These are phyloP conservation scores for Crypturellus undulatus DNA, from an alignment of 2,113 vertebrate species.

Conservation along the genomic window DNA sequence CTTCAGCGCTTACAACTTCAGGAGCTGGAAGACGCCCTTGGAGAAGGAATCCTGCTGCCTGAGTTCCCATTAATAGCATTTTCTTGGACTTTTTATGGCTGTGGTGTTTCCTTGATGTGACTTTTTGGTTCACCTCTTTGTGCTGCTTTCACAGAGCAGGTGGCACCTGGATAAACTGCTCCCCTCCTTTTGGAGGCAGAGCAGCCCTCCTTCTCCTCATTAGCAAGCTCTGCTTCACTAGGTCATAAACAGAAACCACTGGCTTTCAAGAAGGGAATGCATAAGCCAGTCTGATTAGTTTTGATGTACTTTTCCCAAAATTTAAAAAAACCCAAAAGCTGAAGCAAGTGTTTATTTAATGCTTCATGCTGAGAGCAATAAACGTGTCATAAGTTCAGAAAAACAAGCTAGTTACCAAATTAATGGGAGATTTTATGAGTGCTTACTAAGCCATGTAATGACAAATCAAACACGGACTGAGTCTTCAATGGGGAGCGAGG, in stretches of 20 bases:
- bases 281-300: not conserved
- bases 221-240: not conserved
- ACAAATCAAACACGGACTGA: not conserved
- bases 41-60: not conserved
- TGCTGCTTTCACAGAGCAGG: not conserved
- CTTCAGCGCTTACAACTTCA: not conserved
- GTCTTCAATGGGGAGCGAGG: not conserved
- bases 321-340: not conserved
- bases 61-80: not conserved
- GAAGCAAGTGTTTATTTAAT: not conserved
- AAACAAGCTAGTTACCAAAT: constrained; percentile 1
- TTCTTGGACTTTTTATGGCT: not conserved
- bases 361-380: not conserved
- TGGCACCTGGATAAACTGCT: not conserved
- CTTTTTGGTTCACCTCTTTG: not conserved
- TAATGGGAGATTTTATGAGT: not conserved
- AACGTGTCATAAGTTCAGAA: not conserved
- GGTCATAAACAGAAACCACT: not conserved
- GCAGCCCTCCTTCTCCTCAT: not conserved
- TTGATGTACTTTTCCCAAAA: not conserved
- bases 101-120: fast-evolving
- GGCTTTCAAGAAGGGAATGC: not conserved
- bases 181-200: not conserved
- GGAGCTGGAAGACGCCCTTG: not conserved
- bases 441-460: not conserved